phyloP scores from a whole-genome alignment of 2,888 invertebrate species.

The Digitonthophagus gazella region DNA sequence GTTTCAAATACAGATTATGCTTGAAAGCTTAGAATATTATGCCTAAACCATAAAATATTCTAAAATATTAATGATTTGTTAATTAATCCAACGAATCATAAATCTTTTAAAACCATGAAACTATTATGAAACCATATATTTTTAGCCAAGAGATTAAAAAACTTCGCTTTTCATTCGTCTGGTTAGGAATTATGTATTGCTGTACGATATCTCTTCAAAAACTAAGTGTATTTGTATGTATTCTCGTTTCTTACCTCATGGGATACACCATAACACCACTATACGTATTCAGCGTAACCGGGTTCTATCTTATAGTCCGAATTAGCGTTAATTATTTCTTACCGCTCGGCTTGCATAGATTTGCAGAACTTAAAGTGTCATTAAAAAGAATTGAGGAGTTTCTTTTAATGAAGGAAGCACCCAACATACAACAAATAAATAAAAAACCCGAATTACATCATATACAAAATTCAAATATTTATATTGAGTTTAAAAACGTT shows the following conservation, averaged over 20 bases:
- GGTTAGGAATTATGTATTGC: constrained; percentile 54
- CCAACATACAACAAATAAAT: constrained; percentile 19
- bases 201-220: constrained; percentile 59
- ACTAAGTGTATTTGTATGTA: constrained; percentile 67
- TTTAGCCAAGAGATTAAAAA: constrained; percentile 51
- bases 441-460: constrained; percentile 5
- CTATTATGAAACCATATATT: too few relatives aligned
- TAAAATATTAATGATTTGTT: too few relatives aligned
- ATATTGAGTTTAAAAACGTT: constrained; percentile 50
- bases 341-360: constrained; percentile 63
- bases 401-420: constrained; percentile 59
- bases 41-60: too few relatives aligned
- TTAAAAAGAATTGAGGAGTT: constrained; percentile 58
- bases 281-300: constrained; percentile 69
- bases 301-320: constrained; percentile 71
- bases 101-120: too few relatives aligned
- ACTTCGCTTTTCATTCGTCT: constrained; percentile 48
- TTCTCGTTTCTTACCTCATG: constrained; percentile 60
- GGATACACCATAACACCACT: constrained; percentile 65
- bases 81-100: too few relatives aligned
- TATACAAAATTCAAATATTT: constrained; percentile 7
- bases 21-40: too few relatives aligned
- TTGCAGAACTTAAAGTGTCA: constrained; percentile 64
- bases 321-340: constrained; percentile 73
- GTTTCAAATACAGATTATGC: too few relatives aligned